Evolutionary conservation across 1,140 invertebrate species (phyloP).

Genomic region (Leptinotarsa lineolata): DNA sequence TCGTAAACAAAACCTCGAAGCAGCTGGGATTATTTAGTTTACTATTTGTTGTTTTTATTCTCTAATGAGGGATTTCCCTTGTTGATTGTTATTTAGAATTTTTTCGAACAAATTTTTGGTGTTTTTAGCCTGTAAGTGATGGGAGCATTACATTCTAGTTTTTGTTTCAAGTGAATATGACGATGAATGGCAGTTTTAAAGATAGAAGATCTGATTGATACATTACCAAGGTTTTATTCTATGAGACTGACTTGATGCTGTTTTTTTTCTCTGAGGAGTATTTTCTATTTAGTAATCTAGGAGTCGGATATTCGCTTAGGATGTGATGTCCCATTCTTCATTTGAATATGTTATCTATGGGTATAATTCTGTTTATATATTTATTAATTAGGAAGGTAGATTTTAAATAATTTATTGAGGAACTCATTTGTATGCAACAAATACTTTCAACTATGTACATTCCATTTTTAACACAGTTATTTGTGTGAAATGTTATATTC

Average conservation of each 20-base stretch:
- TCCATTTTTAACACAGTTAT: not conserved
- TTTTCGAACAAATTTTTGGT: constrained; percentile 14
- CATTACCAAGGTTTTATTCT: not conserved
- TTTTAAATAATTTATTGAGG: constrained; percentile 26
- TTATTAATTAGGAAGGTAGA: constrained; percentile 26
- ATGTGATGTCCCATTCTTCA: not conserved
- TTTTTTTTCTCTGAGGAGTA: not conserved
- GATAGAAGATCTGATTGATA: not conserved
- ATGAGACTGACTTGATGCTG: not conserved
- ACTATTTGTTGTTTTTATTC: constrained; percentile 11
- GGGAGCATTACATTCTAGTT: constrained; percentile 10
- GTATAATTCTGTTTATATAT: constrained; percentile 28
- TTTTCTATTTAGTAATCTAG: not conserved
- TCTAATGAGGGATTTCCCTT: not conserved
- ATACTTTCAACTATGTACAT: constrained; percentile 28
- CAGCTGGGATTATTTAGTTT: constrained; percentile 2
- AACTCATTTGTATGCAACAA: constrained; percentile 24
- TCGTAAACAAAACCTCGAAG: constrained; percentile 57
- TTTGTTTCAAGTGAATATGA: not conserved
- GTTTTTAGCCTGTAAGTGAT: constrained; percentile 11
- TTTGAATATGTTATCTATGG: constrained; percentile 18
- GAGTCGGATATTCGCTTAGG: not conserved
- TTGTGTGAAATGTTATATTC: not conserved
- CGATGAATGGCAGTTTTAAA: not conserved
- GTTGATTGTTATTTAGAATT: constrained; percentile 13